phyloP scores from a whole-genome alignment of 2,797 vertebrate species.

The Intellagama lesueurii region DNA sequence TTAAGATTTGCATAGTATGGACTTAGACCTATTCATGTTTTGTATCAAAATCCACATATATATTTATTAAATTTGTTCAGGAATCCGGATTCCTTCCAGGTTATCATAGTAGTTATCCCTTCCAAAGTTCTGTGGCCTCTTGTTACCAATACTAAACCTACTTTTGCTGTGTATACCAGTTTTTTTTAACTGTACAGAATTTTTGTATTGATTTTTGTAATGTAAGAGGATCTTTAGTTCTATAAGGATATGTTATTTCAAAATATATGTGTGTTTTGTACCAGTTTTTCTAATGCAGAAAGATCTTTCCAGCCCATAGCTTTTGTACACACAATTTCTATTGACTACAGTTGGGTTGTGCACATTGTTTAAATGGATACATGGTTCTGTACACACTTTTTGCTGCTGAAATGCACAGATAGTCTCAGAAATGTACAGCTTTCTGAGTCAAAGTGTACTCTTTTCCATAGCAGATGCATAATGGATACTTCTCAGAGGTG shows the following conservation, averaged over 20 bases:
- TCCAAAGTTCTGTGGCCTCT: background rate
- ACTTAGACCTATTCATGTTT: background rate
- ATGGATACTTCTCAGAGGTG: no score
- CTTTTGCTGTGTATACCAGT: background rate
- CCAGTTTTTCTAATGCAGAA: no score
- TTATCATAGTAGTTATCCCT: background rate
- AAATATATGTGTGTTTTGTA: no score
- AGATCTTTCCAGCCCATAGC: no score
- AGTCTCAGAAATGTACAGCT: background rate
- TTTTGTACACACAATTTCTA: no score
- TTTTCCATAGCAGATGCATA: background rate
- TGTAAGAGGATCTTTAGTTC: no score
- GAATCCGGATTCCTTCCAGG: background rate
- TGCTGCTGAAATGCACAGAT: background rate
- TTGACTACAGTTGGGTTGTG: no score
- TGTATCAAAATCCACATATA: background rate
- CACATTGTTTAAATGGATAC: no score
- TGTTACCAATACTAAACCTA: background rate
- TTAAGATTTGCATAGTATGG: background rate
- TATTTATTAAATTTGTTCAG: background rate
- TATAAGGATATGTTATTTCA: no score
- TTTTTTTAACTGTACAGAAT: no score
- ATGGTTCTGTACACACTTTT: no score
- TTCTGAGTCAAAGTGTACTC: background rate
- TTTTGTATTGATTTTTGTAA: no score